Evolutionary conservation across 2,888 invertebrate genomes (phyloP), one percentile per base, ranked within the genome.

Genomic region (Frankliniella fusca): DNA sequence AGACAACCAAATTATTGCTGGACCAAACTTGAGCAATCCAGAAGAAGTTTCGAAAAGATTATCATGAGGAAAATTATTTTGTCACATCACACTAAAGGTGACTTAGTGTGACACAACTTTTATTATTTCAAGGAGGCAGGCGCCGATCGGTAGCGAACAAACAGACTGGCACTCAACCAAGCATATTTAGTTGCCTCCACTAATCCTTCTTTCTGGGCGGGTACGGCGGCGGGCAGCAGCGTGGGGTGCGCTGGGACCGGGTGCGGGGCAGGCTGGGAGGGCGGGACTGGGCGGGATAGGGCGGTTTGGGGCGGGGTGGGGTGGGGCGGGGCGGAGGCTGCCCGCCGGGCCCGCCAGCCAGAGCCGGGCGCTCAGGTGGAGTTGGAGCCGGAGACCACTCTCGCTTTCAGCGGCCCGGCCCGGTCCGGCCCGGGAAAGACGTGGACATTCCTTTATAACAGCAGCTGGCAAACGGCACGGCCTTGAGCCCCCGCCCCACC

Each of bases 351-450:
- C 38, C 38, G 38, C 38, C 38, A 38, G 38, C 38, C 38, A 5
- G 70, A 70, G 9, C n/a, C 23, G 3, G 70, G 1, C 23, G 70
- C 3, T 38, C 38, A 38, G 38, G 38, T 38, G 38, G 38, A 38
- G 38, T 38, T 38, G 61, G 61, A 18, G 70, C 11, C 20, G 70
- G 70, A 12, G 23, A 76, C 70, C 70, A 76, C 70, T 76, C 70
- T 76, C 70, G 70, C 70, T 76, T 76, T 76, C 70, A 76, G 70
- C 65, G n/a, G 65, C 70, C 23, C 70, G 70, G 70, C 61, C 61
- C 12, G 61, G 15, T 7, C 61, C 61, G 18, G 61, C 61, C 61
- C 15, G 23, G n/a, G 23, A n/a, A 23, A 70, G 70, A 23, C 70
- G 23, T 27, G 27, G 70, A 61, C 70, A 76, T 76, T 76, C 70